Conservation (phyloP, 2,888 invertebrate genomes). For the Stictocephala bisonia region DNA sequence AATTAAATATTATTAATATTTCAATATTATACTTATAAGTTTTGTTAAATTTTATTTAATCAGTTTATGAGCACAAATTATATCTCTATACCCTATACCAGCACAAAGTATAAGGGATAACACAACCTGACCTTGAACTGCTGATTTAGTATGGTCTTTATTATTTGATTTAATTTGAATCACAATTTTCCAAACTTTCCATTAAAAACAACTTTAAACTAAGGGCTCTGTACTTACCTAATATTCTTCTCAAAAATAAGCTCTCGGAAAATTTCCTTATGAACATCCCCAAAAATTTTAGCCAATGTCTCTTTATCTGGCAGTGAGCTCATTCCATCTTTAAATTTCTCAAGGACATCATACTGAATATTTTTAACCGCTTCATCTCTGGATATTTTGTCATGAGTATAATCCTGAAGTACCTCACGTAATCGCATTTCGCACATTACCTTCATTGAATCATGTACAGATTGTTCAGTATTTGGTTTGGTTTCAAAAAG, state of each 20-base stretch:
- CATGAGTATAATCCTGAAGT: conserved; percentile 79
- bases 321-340: conserved; percentile 62
- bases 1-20: no score
- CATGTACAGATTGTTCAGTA: conserved; percentile 68
- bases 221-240: no score
- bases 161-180: no score
- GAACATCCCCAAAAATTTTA: conserved; percentile 75
- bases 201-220: no score
- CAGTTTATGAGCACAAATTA: no score
- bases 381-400: conserved; percentile 87
- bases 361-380: conserved; percentile 78
- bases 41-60: no score
- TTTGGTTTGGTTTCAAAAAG: conserved; percentile 66
- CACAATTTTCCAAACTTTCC: no score
- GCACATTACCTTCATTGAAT: conserved; percentile 74
- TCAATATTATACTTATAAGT: no score
- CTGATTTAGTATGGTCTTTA: no score
- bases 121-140: no score
- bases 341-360: conserved; percentile 77
- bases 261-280: conserved; percentile 78
- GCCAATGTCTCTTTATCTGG: conserved; percentile 64
- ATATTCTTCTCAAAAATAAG: conserved; percentile 80
- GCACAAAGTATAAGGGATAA: no score
- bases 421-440: conserved; percentile 83
- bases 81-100: no score